phyloP scores from a whole-genome alignment of 2,797 vertebrate genomes.

The Pempheris klunzingeri region DNA sequence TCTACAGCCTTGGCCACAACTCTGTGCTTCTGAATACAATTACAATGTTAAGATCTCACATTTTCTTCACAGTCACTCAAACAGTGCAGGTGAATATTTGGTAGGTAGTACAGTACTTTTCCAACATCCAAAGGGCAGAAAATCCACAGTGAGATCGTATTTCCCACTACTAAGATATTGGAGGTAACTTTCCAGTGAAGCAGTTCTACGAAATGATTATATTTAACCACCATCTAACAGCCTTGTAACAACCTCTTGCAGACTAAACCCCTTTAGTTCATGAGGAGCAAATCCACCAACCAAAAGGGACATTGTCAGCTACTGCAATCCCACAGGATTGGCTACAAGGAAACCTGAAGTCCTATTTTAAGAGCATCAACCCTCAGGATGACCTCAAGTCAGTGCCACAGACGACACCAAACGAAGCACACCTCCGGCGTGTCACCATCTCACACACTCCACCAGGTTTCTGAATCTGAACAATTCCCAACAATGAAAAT shows the following conservation, averaged over 20 bases:
- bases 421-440: slow-evolving; percentile 81
- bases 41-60: slow-evolving; percentile 41
- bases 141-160: slow-evolving; percentile 72
- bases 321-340: slow-evolving; percentile 80
- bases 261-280: slow-evolving; percentile 75
- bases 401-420: slow-evolving; percentile 84
- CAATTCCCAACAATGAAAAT: slow-evolving; percentile 79
- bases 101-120: slow-evolving; percentile 57
- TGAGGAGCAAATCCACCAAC: slow-evolving; percentile 77
- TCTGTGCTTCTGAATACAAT: slow-evolving; percentile 49
- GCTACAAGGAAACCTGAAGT: slow-evolving; percentile 79
- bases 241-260: slow-evolving; percentile 78
- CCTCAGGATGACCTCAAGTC: slow-evolving; percentile 78
- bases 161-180: slow-evolving; percentile 71
- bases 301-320: slow-evolving; percentile 73
- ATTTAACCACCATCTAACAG: slow-evolving; percentile 76
- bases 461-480: slow-evolving; percentile 74
- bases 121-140: slow-evolving; percentile 76
- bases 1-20: slow-evolving; percentile 64
- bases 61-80: slow-evolving; percentile 49
- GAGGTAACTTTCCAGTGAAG: slow-evolving; percentile 63
- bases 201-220: slow-evolving; percentile 63
- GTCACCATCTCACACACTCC: slow-evolving; percentile 86
- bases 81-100: slow-evolving; percentile 61
- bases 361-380: slow-evolving; percentile 79